Evolutionary conservation across 2,797 vertebrate genomes (phyloP).

Genomic region (Poeciliopsis gracilis): DNA sequence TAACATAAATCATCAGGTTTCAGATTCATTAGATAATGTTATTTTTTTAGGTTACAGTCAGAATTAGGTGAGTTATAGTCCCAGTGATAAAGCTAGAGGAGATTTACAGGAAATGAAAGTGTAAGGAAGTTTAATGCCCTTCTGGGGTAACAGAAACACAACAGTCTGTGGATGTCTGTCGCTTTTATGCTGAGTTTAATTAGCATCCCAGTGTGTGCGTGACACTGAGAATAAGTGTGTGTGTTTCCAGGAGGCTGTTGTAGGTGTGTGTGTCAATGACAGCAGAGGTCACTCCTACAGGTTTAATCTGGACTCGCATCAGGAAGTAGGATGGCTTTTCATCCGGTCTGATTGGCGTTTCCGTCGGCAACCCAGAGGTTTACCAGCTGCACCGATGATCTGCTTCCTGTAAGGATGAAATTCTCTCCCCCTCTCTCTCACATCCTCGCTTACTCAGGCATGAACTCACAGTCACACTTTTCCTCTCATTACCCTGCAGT

Average conservation of each 20-base stretch:
- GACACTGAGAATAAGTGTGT: conserved; percentile 1
- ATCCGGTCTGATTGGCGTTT: conserved; percentile 70
- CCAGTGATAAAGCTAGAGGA: not conserved
- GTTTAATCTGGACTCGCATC: conserved; percentile 76
- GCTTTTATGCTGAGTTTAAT: conserved; percentile 44
- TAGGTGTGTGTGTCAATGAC: conserved; percentile 55
- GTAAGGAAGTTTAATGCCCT: conserved; percentile 2
- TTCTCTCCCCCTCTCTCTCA: conserved; percentile 11
- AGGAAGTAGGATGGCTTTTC: conserved; percentile 69
- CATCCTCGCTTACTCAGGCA: conserved; percentile 14
- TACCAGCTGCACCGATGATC: conserved; percentile 73
- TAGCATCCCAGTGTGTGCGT: conserved; percentile 30
- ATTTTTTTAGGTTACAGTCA: not conserved
- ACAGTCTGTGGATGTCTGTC: not conserved
- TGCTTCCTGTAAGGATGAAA: conserved; percentile 56
- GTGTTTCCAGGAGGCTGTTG: conserved; percentile 3
- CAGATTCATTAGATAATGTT: not conserved
- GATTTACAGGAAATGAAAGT: not conserved
- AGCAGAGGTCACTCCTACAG: conserved; percentile 75
- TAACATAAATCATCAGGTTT: conserved; percentile 1
- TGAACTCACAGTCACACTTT: conserved; percentile 17
- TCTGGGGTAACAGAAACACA: not conserved
- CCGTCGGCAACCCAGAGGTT: conserved; percentile 73
- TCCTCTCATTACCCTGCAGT: conserved; percentile 54
- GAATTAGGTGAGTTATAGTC: not conserved